phyloP scores from a whole-genome alignment of 2,888 invertebrate species.

The Lomographa bimaculata region DNA sequence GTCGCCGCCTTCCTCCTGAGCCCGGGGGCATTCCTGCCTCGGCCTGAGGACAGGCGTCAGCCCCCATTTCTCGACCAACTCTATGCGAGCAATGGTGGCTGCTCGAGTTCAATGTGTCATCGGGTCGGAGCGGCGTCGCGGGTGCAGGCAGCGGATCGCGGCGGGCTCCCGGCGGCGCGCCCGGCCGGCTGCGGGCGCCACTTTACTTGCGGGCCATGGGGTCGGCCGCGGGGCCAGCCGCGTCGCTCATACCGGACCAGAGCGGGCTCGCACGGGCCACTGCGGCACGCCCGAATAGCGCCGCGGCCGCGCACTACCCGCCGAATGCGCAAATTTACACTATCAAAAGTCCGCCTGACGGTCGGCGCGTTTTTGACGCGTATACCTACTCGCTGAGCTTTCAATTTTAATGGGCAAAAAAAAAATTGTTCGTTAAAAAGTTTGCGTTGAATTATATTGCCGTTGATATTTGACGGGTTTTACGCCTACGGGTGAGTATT shows the following conservation, averaged over 20 bases:
- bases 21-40: conserved; percentile 96
- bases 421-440: too few relatives aligned
- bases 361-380: conserved; percentile 5
- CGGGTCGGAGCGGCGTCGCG: conserved; percentile 62
- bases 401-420: too few relatives aligned
- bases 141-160: conserved; percentile 63
- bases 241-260: conserved; percentile 40
- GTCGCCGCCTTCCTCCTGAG: conserved; percentile 87
- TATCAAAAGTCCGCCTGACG: conserved; percentile 9
- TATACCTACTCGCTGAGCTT: conserved; percentile 7
- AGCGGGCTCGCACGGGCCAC: conserved; percentile 49
- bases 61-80: conserved; percentile 99
- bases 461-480: conserved; percentile 55
- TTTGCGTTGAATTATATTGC: too few relatives aligned
- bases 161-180: conserved; percentile 69
- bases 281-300: conserved; percentile 55
- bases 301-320: conserved; percentile 39
- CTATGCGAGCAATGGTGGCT: conserved; percentile 98
- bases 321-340: conserved; percentile 40
- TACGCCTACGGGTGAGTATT: conserved; percentile 37
- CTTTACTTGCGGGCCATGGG: conserved; percentile 51
- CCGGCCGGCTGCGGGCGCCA: conserved; percentile 69
- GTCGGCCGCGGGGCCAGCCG: conserved; percentile 41
- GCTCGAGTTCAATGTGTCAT: conserved; percentile 83
- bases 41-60: conserved; percentile 98